Percentiles rank a stretch among this genome's conserved stretches.
Conservation (phyloP, 1,140 invertebrate genomes). For the Lepidotrigona ventralis region DNA sequence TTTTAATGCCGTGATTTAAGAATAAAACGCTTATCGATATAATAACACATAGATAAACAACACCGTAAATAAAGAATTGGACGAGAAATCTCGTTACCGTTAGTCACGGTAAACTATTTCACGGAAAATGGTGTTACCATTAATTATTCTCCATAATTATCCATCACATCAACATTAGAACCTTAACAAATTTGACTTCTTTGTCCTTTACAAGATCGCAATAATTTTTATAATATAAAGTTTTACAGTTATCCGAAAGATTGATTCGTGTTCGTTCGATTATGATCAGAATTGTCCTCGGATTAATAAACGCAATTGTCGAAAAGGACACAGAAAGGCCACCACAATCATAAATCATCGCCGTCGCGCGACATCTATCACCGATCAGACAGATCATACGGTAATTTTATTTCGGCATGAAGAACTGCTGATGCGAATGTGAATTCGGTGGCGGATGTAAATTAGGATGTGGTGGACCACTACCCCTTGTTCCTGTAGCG, state of each 20-base stretch:
- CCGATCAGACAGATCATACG: constrained; percentile 11
- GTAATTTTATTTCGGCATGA: constrained; percentile 79
- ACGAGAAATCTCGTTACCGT: constrained; percentile 40
- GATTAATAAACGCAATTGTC: constrained; percentile 46
- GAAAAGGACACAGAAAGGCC: constrained; percentile 59
- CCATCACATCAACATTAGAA: constrained; percentile 50
- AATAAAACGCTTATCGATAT: constrained; percentile 40
- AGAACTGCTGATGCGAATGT: constrained; percentile 80
- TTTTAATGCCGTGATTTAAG: constrained; percentile 28
- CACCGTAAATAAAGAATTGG: constrained; percentile 46
- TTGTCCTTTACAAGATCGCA: constrained; percentile 49
- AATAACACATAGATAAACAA: constrained; percentile 52
- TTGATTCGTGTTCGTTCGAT: not conserved
- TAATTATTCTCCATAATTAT: constrained; percentile 41
- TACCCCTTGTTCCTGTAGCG: constrained; percentile 90
- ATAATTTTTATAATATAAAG: constrained; percentile 44
- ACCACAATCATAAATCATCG: constrained; percentile 52
- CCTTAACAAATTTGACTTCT: constrained; percentile 38
- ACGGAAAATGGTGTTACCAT: constrained; percentile 7
- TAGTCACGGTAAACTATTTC: constrained; percentile 31
- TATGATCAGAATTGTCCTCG: constrained; percentile 22
- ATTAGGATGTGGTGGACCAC: constrained; percentile 75
- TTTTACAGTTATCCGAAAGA: constrained; percentile 46
- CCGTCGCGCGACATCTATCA: constrained; percentile 35
- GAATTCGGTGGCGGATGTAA: constrained; percentile 76